Base-by-base conservation (phyloP, 1,140 invertebrate species). In the Phymastichus coffea region DNA sequence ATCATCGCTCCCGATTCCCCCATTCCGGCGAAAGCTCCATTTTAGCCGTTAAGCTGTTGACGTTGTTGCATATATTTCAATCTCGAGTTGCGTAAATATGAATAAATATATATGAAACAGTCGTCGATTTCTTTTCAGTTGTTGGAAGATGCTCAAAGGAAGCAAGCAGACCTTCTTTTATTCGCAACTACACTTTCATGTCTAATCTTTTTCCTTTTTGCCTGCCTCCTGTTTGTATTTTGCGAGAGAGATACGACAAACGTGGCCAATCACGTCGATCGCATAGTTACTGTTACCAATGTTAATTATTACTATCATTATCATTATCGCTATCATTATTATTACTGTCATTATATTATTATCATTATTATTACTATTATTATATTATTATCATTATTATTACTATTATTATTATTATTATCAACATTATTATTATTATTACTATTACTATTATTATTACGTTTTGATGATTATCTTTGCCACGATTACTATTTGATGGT, bases 41-140 rank as follows among this genome's bases (percentile, higher is more conserved):
- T 66, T 70, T 76, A 75, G 71, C 68, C 61, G 63, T 72, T 77
- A 79, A 79, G 72, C 74, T 79, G 77, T 78, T 79, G 74, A 77
- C 74, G 75, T 78, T 79, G 76, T 74, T 70, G 64, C 69, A 75
- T 69, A 70, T 69, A 71, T 70, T 72, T 69, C 70, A 70, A 65
- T 70, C 66, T 67, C 67, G 70, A 67, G 63, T 71, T 67, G 62
- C 57, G 59, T 61, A 61, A 55, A 49, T 48, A 33, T 48, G 14
- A 19, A 54, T 28, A 61, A 20, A 61, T 57, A 65, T 63, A 67
- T 66, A 66, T 66, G n/a, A n/a, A n/a, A 68, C 67, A 54, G 59
- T 56, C 56, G 57, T 57, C 61, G 62, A 56, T n/a, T n/a, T n/a
- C n/a, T n/a, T n/a, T n/a, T n/a, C n/a, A n/a, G n/a, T n/a, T n/a